Evolutionary conservation across 2,888 invertebrate species (phyloP), one percentile per base, ranked within the genome.

Genomic region (Erebia epiphron): DNA sequence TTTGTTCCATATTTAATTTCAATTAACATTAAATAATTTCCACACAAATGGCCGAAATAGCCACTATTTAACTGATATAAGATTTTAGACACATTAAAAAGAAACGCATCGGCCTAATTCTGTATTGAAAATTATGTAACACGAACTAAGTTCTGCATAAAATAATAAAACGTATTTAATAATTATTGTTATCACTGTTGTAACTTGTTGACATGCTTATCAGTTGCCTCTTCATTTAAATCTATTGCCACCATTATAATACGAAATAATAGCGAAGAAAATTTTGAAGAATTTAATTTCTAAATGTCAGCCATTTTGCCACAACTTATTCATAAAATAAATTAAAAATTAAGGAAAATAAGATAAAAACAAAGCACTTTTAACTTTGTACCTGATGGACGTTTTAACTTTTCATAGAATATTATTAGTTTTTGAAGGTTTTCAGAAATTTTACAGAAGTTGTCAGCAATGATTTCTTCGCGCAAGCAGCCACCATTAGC

Each of bases 401-500:
- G 73, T 73, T 72, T 73, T 72, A 78, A 78, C 74, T 74, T 78
- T 69, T 76, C 66, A 70, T 75, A 75, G 72, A 43, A 69, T 75
- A 77, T 75, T 75, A 80, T 86, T 83, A 77, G 82, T 89, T 88
- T 86, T 78, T 84, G 83, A 84, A 89, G 84, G 89, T 90, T 90
- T 89, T 83, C 83, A 78, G 74, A 76, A 82, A 80, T 88, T 83
- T 81, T 78, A 74, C 75, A 84, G 86, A 46, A 84, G 92, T 93
- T 93, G 93, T 91, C 93, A 92, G 93, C 93, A 92, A 91, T 92
- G 93, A 83, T 83, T 82, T 73, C 75, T 76, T 78, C 71, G 79
- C 79, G 75, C 91, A 86, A 81, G 90, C 87, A 89, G 92, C 89
- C 92, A 93, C 91, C 92, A 92, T 92, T 88, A 89, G n/a, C n/a